Evolutionary conservation across 2,113 vertebrate species (phyloP), one percentile per base, ranked within the genome.

Genomic region (Pedionomus torquatus): DNA sequence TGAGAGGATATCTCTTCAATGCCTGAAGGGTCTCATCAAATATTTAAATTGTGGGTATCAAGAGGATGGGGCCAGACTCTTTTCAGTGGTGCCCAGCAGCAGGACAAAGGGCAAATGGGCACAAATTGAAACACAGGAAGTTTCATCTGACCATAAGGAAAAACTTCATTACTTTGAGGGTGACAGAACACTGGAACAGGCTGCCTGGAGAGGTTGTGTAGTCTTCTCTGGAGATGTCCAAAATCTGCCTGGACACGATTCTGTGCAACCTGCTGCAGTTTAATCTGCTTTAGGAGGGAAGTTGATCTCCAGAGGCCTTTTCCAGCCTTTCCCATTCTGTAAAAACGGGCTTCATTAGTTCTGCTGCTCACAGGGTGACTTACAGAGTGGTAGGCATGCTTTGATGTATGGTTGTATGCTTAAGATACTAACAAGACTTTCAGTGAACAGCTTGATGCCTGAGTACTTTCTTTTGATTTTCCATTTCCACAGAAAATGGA

Each of bases 381-480:
- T 94, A 64, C 13, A 72, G 57, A 91, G 37, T 28, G 39, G 49
- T n/a, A 76, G 49, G 31, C 33, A 21, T 21, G 31, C 83, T 93
- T 57, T 39, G 17, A 35, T 9, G 2, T 81, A 35, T 39, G n/a
- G 74, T 20, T 70, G 28, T 86, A 33, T 31, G 43, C 60, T 31
- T 79, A 48, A 74, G 43, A n/a, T 57, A 10, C 14, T 55, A 83
- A 74, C 21, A 64, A 60, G 86, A 78, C 64, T 90, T 76, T 8
- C 49, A 48, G 49, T 60, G 83, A 70, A 58, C 1, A 10, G 39
- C 75, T 94, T 1, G 0, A 51, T 78, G 69, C 83, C 21, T 1
- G 30, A 94, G 37, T 48, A 31, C 33, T 93, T 93, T 90, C 64
- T 78, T 92, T 92, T 86, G 43, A 83, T 86, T 92, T 92, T 94